Conservation (phyloP, 2,888 invertebrate species). For the Blastobasis adustella region DNA sequence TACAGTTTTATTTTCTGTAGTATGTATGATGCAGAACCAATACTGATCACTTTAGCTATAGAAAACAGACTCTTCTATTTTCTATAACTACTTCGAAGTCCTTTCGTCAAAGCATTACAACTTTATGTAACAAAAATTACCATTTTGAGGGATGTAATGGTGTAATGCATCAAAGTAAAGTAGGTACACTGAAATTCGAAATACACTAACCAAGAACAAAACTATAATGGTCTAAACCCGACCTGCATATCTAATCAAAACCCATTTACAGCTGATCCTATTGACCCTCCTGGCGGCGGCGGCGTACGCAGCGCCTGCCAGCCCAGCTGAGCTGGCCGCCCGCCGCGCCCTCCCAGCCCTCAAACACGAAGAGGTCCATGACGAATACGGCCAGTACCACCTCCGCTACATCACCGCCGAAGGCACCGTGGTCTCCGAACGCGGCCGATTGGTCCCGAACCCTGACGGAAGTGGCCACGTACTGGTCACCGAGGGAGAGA, state of each 20-base stretch:
- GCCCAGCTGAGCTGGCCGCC: slow-evolving; percentile 12
- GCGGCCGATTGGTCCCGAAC: slow-evolving; percentile 38
- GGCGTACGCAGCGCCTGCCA: slow-evolving; percentile 21
- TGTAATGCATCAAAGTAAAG: too few species aligned
- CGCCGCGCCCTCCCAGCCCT: slow-evolving; percentile 30
- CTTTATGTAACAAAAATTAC: too few species aligned
- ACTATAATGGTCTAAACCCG: too few species aligned
- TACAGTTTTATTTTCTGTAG: too few species aligned
- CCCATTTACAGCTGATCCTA: slow-evolving; percentile 27
- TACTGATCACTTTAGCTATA: too few species aligned
- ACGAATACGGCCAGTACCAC: slow-evolving; percentile 39
- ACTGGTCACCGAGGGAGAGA: slow-evolving; percentile 40
- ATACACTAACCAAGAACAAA: too few species aligned
- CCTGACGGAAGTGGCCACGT: slow-evolving; percentile 29
- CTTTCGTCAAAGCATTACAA: too few species aligned
- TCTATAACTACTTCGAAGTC: too few species aligned
- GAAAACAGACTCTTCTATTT: too few species aligned
- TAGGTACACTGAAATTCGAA: too few species aligned
- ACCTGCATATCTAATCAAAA: neutral
- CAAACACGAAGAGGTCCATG: slow-evolving; percentile 36
- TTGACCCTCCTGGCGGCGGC: slow-evolving; percentile 22
- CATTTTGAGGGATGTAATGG: too few species aligned
- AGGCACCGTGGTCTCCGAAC: slow-evolving; percentile 38
- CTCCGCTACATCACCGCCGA: slow-evolving; percentile 47
- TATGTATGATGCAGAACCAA: too few species aligned